phyloP scores from a whole-genome alignment of 2,888 invertebrate genomes.

The Halocaridina rubra region DNA sequence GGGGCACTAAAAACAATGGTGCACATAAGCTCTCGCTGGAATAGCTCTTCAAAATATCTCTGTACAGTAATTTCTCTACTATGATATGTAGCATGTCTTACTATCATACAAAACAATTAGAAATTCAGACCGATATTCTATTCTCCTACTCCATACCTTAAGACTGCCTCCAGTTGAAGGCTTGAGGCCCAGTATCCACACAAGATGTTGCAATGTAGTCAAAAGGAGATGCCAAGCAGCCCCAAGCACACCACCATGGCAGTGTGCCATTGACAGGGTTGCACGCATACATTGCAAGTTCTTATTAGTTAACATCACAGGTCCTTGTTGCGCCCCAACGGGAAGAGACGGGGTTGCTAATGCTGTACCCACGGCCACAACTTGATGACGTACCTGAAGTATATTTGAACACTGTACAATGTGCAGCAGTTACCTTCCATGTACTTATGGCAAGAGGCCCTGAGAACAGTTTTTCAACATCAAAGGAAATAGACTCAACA shows the following conservation, averaged over 20 bases:
- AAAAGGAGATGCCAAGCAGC: constrained; percentile 96
- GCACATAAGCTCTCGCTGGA: no score
- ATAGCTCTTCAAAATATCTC: no score
- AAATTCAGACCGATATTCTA: no score
- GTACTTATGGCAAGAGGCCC: no score
- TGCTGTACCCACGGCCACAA: constrained; percentile 96
- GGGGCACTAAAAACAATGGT: no score
- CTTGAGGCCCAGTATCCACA: constrained; percentile 95
- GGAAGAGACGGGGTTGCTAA: constrained; percentile 86
- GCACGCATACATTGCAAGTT: constrained; percentile 97
- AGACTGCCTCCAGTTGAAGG: constrained; percentile 94
- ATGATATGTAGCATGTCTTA: no score
- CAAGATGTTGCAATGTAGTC: constrained; percentile 85
- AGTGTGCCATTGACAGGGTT: constrained; percentile 86
- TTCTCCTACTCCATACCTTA: constrained; percentile 79
- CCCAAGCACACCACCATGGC: constrained; percentile 91
- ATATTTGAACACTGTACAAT: not conserved
- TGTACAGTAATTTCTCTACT: no score
- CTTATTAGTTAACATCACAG: constrained; percentile 96
- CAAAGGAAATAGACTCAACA: no score
- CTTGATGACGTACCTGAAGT: constrained; percentile 78
- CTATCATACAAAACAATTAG: no score
- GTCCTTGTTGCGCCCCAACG: constrained; percentile 83
- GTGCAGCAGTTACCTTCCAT: no score
- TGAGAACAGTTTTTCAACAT: no score